Evolutionary conservation across 2,888 invertebrate genomes (phyloP).

Genomic region (Eurytoma adleriae): DNA sequence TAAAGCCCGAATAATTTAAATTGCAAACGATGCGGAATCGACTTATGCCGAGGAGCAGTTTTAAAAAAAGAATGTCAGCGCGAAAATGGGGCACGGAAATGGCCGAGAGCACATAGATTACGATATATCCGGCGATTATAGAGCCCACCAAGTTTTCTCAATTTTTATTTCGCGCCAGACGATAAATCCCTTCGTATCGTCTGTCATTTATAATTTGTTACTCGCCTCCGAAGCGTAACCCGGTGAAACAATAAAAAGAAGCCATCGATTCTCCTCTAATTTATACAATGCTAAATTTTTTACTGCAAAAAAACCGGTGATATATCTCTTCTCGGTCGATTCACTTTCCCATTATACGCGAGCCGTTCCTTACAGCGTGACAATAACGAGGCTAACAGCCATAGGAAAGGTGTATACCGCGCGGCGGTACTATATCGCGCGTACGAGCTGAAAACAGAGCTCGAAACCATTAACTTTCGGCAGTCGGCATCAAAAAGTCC

Average conservation of each 20-base stretch:
- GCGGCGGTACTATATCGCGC: background rate
- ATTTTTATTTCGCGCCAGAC: too few species aligned
- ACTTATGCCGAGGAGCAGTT: background rate
- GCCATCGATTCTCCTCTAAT: too few species aligned
- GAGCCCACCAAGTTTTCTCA: too few species aligned
- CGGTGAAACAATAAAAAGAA: too few species aligned
- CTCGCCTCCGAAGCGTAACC: too few species aligned
- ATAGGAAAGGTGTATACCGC: slow-evolving; percentile 15
- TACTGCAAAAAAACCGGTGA: background rate
- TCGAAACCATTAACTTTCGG: slow-evolving; percentile 9
- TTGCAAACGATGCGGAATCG: slow-evolving; percentile 10
- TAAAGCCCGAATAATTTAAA: background rate
- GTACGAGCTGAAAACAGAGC: background rate
- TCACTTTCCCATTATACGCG: background rate
- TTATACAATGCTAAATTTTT: too few species aligned
- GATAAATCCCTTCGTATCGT: too few species aligned
- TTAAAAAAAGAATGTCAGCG: background rate
- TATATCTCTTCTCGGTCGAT: background rate
- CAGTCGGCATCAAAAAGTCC: background rate
- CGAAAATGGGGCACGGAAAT: background rate
- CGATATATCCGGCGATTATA: too few species aligned
- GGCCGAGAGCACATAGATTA: background rate
- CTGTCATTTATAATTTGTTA: too few species aligned
- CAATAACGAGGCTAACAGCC: slow-evolving; percentile 8
- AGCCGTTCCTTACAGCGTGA: background rate